Evolutionary conservation across 2,113 vertebrate species (phyloP), one percentile per base, ranked within the genome.

Genomic region (Romanogobio albipinnatus): DNA sequence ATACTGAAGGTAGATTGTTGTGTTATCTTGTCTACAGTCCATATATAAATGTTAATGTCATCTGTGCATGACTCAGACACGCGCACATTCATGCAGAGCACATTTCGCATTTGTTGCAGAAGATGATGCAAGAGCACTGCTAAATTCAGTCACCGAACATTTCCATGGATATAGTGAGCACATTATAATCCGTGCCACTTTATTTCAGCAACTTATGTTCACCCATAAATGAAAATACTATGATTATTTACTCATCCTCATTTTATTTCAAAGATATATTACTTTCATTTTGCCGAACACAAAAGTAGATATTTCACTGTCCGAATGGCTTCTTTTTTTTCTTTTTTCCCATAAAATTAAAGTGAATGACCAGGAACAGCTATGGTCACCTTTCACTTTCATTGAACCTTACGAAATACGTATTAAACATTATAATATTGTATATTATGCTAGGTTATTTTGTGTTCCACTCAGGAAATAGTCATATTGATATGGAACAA

Each of bases 1-100:
- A 81, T 81, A 51, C 78, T 81, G 56, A 62, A 62, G 58, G 76
- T 62, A 79, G 53, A 45, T 66, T 64, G 78, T 81, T 80, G 78
- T 79, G 56, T 66, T 81, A 81, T 26, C 78, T 81, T 81, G 43
- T 81, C 59, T 64, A 79, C 78, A 66, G 43, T 81, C 61, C 61
- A 66, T 81, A 66, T 81, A 81, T 49, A 64, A 39, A 45, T 81
- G 43, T 81, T 64, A 66, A 66, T 66, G 59, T 29, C 61, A 51
- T 81, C 9, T 64, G 78, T 66, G 78, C 17, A 64, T 81, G 24
- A 81, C n/a, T 76, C 45, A 22, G 47, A 51, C 45, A 79, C 77
- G 29, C 58, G 24, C 53, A 43, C 29, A 36, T 61, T 61, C 56
- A 61, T 79, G 76, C 58, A 61, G 76, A 45, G 76, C 58, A 79